These are phyloP conservation scores for Cyclophora albipunctata DNA, from an alignment of 2,888 invertebrate genomes.

Conservation along the genomic window DNA sequence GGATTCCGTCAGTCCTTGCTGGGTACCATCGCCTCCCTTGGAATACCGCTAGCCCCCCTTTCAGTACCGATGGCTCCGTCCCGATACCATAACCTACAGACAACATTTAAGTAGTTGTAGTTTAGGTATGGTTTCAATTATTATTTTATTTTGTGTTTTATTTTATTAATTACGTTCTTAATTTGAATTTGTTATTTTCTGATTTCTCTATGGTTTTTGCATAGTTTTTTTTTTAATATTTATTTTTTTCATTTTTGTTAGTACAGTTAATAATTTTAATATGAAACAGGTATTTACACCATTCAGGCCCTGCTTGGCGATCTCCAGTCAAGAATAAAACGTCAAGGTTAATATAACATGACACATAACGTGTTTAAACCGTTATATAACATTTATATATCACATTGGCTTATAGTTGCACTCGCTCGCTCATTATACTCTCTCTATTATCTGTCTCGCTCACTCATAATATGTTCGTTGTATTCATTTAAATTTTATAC, in stretches of 20 bases:
- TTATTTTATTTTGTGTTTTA: too few species aligned
- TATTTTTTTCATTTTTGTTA: constrained; percentile 32
- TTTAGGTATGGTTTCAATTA: too few species aligned
- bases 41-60: too few species aligned
- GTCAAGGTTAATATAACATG: constrained; percentile 53
- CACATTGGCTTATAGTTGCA: constrained; percentile 53
- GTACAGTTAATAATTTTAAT: constrained; percentile 67
- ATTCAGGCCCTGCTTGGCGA: constrained; percentile 71
- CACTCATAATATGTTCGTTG: background rate
- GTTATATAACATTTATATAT: constrained; percentile 19
- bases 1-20: too few species aligned
- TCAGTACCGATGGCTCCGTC: too few species aligned
- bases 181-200: too few species aligned
- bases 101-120: too few species aligned
- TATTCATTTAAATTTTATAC: constrained; percentile 3
- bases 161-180: too few species aligned
- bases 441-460: constrained; percentile 20
- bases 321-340: constrained; percentile 70
- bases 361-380: constrained; percentile 17
- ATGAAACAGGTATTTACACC: constrained; percentile 72
- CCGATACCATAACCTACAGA: too few species aligned
- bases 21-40: too few species aligned
- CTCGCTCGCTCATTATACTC: constrained; percentile 48
- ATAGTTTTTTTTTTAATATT: too few species aligned
- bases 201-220: too few species aligned